Base-by-base conservation (phyloP, 2,888 invertebrate genomes). In the Diarsia dahlii region DNA sequence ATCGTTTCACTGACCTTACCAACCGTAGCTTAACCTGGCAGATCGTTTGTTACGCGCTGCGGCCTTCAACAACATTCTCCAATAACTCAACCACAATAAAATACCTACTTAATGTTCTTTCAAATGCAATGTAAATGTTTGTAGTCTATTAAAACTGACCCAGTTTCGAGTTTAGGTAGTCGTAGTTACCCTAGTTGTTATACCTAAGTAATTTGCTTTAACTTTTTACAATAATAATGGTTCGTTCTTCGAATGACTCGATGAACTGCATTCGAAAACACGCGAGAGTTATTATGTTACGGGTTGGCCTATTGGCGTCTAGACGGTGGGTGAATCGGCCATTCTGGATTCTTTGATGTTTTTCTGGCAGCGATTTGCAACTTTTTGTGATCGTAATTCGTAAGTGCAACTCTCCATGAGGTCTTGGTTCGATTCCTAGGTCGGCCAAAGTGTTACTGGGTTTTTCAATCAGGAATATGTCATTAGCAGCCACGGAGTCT, bases 141-240 rank as follows among this genome's bases (percentile, higher is more conserved):
- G 73, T 62, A 67, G 58, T 84, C 6, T 70, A 71, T 54, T 65
- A 74, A 68, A 52, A 23, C 28, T 80, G 81, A 84, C 81, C 81
- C 23, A 74, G 50, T 80, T 80, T 74, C 54, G 12, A 58, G 13
- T 60, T 48, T 50, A 34, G 54, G 45, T 56, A 56, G 0, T 12
- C 45, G 9, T 71, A 71, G 46, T 46, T 63, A 80, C 65, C 52
- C 39, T 58, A 65, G 48, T 64, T 70, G 66, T 66, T 50, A 64
- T 70, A 18, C 23, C 9, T 83, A 63, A 62, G 69, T 67, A 60
- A 79, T 69, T 76, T 64, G 13, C 60, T 64, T 67, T 39, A 34
- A 68, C 46, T 56, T 74, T 70, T 74, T 71, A 58, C 48, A 83
- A 81, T 73, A 72, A 71, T 76, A 81, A 81, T 84, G 66, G 46